These are phyloP conservation scores for Epistrophella euchroma DNA, from an alignment of 2,888 invertebrate genomes.

Conservation along the genomic window DNA sequence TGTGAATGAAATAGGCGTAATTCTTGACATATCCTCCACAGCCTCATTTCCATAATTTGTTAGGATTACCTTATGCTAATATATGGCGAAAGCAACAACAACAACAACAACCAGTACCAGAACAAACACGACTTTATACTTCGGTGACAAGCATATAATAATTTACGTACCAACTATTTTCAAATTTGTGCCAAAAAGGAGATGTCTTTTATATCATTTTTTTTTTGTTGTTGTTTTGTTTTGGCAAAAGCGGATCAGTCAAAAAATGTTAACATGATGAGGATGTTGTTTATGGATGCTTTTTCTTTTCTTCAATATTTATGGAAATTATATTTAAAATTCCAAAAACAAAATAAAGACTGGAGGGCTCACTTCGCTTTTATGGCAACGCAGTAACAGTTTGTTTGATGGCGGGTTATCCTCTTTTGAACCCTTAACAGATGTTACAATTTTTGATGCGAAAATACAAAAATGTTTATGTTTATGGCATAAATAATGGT, in stretches of 20 bases:
- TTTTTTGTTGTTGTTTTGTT: neutral
- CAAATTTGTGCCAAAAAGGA: slow-evolving; percentile 25
- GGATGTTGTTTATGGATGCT: slow-evolving; percentile 54
- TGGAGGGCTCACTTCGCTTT: slow-evolving; percentile 4
- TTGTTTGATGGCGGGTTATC: slow-evolving; percentile 59
- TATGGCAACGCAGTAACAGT: slow-evolving; percentile 27
- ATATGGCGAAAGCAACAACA: slow-evolving; percentile 56
- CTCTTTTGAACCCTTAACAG: slow-evolving; percentile 59
- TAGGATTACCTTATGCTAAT: slow-evolving; percentile 76
- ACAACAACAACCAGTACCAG: slow-evolving; percentile 8
- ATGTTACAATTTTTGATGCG: slow-evolving; percentile 48
- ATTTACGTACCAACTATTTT: slow-evolving; percentile 36
- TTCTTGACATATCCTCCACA: slow-evolving; percentile 72
- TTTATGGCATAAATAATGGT: slow-evolving; percentile 8
- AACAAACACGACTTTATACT: slow-evolving; percentile 15
- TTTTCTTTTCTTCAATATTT: slow-evolving; percentile 55
- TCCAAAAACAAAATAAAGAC: slow-evolving; percentile 11
- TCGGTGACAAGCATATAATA: slow-evolving; percentile 40
- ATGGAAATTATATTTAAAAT: slow-evolving; percentile 54
- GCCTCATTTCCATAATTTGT: slow-evolving; percentile 75
- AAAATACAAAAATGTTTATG: slow-evolving; percentile 21
- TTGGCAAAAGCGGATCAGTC: slow-evolving; percentile 31
- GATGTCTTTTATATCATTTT: slow-evolving; percentile 4
- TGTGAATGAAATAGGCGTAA: slow-evolving; percentile 75
- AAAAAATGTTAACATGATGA: slow-evolving; percentile 57